Evolutionary conservation across 2,888 invertebrate species (phyloP).

Genomic region (Pteria penguin): DNA sequence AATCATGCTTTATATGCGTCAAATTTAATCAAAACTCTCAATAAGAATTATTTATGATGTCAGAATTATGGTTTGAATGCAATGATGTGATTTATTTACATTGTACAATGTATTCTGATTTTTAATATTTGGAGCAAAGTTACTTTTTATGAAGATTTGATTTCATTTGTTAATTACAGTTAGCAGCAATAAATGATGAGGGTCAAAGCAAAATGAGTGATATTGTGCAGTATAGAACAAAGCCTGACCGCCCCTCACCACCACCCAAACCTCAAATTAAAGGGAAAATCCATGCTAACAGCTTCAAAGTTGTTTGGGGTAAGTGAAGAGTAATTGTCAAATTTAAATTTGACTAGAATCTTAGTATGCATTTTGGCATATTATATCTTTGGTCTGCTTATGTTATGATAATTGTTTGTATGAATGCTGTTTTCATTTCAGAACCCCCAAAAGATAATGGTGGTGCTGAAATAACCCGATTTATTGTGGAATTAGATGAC

Average conservation of each 20-base stretch:
- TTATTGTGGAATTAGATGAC: conserved; percentile 86
- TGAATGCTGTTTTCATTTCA: conserved; percentile 48
- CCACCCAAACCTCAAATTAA: conserved; percentile 89
- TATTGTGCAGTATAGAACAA: conserved; percentile 88
- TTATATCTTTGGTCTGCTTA: too few species aligned
- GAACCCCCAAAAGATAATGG: conserved; percentile 86
- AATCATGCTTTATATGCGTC: too few species aligned
- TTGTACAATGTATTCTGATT: too few species aligned
- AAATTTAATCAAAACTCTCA: too few species aligned
- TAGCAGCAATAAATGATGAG: conserved; percentile 90
- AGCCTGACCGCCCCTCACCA: conserved; percentile 88
- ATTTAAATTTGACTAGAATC: too few species aligned
- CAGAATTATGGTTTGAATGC: background rate
- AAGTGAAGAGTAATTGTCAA: too few species aligned
- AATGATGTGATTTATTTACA: background rate
- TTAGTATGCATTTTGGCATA: too few species aligned
- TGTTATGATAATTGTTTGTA: too few species aligned
- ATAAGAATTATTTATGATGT: too few species aligned
- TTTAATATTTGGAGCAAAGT: background rate
- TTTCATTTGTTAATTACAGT: conserved; percentile 79
- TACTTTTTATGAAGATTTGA: background rate
- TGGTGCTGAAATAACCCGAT: conserved; percentile 88
- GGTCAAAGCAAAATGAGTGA: conserved; percentile 90
- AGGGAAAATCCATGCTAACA: conserved; percentile 90
- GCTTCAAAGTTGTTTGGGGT: conserved; percentile 90